Evolutionary conservation across 2,888 invertebrate species (phyloP).

Genomic region (Heliconius cydno): DNA sequence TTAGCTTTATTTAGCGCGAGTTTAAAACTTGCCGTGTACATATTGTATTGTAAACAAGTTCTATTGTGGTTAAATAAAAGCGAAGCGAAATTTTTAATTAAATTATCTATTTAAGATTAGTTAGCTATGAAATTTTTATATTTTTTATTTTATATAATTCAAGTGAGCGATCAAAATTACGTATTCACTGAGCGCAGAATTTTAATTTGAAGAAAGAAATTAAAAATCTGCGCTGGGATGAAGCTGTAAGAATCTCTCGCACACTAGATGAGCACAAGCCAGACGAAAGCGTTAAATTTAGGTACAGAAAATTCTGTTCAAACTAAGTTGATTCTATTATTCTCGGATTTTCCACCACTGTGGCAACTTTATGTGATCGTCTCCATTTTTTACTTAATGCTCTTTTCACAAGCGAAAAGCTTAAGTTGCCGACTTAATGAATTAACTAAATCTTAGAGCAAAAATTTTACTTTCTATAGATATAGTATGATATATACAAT

Average conservation of each 20-base stretch:
- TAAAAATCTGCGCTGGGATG: slow-evolving; percentile 66
- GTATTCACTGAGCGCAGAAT: slow-evolving; percentile 63
- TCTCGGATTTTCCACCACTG: slow-evolving; percentile 46
- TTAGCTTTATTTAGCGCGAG: slow-evolving; percentile 53
- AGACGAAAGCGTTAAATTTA: slow-evolving; percentile 50
- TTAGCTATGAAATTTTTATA: neutral
- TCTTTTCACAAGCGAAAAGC: slow-evolving; percentile 4
- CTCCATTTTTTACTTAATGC: slow-evolving; percentile 22
- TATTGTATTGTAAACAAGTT: slow-evolving; percentile 17
- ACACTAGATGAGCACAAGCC: slow-evolving; percentile 56
- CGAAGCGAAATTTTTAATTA: neutral
- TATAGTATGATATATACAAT: neutral
- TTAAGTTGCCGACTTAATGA: neutral
- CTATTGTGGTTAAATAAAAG: slow-evolving; percentile 14
- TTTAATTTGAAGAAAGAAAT: slow-evolving; percentile 70
- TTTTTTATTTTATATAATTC: slow-evolving; percentile 32
- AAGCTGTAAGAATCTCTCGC: slow-evolving; percentile 60
- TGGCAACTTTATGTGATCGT: slow-evolving; percentile 39
- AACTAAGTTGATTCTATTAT: slow-evolving; percentile 51
- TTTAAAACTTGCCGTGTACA: slow-evolving; percentile 5
- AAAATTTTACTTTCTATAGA: no score
- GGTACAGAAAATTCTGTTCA: slow-evolving; percentile 50
- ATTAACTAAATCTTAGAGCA: neutral
- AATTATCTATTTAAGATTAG: neutral
- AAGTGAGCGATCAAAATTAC: slow-evolving; percentile 51